Evolutionary conservation across 2,797 vertebrate genomes (phyloP).

Genomic region (Enteromius fasciolatus): DNA sequence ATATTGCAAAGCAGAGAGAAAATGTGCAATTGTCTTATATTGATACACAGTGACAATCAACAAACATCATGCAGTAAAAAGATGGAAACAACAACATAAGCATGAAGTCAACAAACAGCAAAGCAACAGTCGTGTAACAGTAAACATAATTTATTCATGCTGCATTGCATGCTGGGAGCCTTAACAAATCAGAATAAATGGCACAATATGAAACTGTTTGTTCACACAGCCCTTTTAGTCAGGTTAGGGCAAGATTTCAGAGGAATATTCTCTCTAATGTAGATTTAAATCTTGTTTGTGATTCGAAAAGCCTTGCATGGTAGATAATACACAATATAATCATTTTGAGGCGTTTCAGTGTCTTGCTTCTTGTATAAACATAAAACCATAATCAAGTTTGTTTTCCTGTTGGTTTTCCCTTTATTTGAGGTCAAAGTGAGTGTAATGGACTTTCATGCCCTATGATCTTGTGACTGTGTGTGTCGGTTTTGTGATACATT

Average conservation of each 20-base stretch:
- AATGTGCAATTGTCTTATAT: background rate
- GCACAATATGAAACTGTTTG: background rate
- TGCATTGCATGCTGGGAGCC: background rate
- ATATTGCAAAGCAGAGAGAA: background rate
- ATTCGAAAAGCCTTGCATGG: background rate
- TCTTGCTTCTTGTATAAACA: background rate
- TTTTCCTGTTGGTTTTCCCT: background rate
- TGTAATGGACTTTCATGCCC: background rate
- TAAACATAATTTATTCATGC: conserved; percentile 14
- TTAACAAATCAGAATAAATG: background rate
- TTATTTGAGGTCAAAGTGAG: background rate
- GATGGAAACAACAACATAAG: background rate
- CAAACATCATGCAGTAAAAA: background rate
- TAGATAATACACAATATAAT: background rate
- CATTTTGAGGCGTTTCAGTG: background rate
- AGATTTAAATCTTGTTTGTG: background rate
- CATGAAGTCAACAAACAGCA: background rate
- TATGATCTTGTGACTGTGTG: background rate
- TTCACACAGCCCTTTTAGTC: background rate
- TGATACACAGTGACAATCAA: background rate
- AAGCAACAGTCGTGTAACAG: background rate
- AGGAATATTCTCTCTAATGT: background rate
- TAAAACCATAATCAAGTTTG: background rate
- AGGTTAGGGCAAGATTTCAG: background rate
- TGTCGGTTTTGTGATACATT: background rate